Percentiles rank a stretch among this genome's conserved stretches.
These are phyloP conservation scores for Caenorhabditis sp. DNA, from an alignment of 2,888 invertebrate genomes.

Conservation along the genomic window DNA sequence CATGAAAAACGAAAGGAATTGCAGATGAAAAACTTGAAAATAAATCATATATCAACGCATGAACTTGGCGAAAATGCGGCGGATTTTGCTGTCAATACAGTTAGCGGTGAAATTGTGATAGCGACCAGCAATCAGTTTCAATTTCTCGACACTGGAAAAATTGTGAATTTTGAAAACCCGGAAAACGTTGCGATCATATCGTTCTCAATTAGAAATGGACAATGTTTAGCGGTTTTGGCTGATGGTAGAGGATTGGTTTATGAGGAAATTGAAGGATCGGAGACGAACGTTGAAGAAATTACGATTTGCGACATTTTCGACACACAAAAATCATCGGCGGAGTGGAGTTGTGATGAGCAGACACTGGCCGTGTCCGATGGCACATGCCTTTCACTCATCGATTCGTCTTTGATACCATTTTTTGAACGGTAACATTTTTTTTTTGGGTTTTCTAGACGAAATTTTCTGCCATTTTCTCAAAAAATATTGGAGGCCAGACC, in stretches of 20 bases:
- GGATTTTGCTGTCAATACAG: conserved; percentile 19
- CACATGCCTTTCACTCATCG: conserved; percentile 12
- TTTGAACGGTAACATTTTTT: conserved; percentile 12
- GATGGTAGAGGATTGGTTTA: conserved; percentile 22
- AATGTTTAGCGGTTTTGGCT: conserved; percentile 20
- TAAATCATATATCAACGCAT: background rate
- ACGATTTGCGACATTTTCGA: conserved; percentile 3
- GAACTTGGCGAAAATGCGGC: conserved; percentile 5
- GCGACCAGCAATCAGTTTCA: conserved; percentile 13
- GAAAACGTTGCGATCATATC: conserved; percentile 1
- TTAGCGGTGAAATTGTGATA: conserved; percentile 18
- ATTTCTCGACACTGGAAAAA: conserved; percentile 6
- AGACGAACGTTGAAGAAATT: background rate
- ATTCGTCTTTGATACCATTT: conserved; percentile 19
- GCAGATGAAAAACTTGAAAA: background rate
- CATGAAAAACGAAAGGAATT: too few relatives aligned
- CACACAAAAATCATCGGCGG: conserved; percentile 6
- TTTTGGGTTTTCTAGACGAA: too few relatives aligned
- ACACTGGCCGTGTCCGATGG: conserved; percentile 22
- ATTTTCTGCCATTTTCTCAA: too few relatives aligned
- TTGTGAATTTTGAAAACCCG: conserved; percentile 7
- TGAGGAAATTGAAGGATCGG: conserved; percentile 12
- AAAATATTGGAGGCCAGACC: too few relatives aligned
- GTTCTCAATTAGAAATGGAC: conserved; percentile 8
- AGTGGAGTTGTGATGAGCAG: conserved; percentile 34